phyloP scores from a whole-genome alignment of 2,113 vertebrate genomes.

The Leptocoma aspasia region DNA sequence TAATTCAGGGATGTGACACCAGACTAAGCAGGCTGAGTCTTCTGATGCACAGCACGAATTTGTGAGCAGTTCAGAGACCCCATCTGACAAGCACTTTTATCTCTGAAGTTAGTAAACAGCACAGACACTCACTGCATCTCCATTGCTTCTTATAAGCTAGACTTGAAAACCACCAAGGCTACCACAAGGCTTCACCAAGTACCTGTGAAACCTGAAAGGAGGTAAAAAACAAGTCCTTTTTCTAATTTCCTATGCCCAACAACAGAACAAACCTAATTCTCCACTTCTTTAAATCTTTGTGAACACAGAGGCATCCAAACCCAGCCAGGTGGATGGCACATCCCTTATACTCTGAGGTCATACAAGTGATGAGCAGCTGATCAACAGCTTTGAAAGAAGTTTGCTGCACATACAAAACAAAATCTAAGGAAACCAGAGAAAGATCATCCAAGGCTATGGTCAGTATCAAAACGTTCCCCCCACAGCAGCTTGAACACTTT shows the following conservation, averaged over 20 bases:
- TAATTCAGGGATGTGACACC: not conserved
- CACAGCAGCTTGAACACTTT: not conserved
- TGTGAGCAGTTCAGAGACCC: not conserved
- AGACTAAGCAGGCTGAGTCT: not conserved
- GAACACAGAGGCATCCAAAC: not conserved
- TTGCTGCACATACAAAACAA: not conserved
- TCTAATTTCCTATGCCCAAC: not conserved
- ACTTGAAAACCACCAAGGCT: not conserved
- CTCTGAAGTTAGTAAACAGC: not conserved
- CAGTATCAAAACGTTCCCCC: not conserved
- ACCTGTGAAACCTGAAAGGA: not conserved
- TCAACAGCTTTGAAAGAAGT: not conserved
- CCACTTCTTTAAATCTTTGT: not conserved
- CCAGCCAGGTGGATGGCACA: not conserved
- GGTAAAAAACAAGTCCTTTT: not conserved
- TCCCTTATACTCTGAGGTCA: not conserved
- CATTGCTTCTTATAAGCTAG: not conserved
- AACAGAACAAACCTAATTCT: not conserved
- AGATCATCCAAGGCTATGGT: not conserved
- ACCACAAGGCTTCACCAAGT: not conserved
- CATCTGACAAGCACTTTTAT: not conserved
- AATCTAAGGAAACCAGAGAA: not conserved
- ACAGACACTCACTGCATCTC: not conserved
- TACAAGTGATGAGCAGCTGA: not conserved
- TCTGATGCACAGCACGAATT: not conserved